A percentile compares a stretch with the other conserved stretches of the same genome.
These are phyloP conservation scores for Melieria picta DNA, from an alignment of 2,888 invertebrate species.

Conservation along the genomic window DNA sequence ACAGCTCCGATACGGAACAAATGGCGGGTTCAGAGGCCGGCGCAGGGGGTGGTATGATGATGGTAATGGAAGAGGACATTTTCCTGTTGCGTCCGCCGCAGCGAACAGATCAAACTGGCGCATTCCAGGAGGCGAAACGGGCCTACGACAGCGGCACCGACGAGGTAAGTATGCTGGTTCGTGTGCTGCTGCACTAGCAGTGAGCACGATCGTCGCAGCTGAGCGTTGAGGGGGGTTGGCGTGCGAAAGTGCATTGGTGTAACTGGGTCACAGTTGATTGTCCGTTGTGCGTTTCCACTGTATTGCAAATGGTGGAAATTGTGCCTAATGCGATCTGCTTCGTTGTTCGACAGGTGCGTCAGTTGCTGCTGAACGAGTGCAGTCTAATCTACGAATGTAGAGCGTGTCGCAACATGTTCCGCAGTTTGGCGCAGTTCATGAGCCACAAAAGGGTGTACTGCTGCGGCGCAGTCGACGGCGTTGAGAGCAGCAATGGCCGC, in stretches of 20 bases:
- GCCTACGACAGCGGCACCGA: conserved; percentile 80
- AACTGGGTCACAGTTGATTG: conserved; percentile 11
- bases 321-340: not conserved
- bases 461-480: conserved; percentile 25
- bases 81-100: conserved; percentile 21
- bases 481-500: not conserved
- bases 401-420: conserved; percentile 85
- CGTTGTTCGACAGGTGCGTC: conserved; percentile 72
- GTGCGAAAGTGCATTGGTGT: not conserved
- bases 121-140: conserved; percentile 76
- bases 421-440: conserved; percentile 87
- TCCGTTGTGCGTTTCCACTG: not conserved
- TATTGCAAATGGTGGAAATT: too few species aligned
- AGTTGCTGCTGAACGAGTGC: conserved; percentile 83
- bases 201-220: not conserved
- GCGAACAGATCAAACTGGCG: conserved; percentile 51
- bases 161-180: conserved; percentile 70
- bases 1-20: conserved; percentile 61
- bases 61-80: conserved; percentile 18
- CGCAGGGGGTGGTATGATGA: not conserved
- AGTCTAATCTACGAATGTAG: conserved; percentile 90
- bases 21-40: conserved; percentile 28
- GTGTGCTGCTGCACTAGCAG: conserved; percentile 3
- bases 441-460: conserved; percentile 90
- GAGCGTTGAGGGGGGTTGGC: not conserved